Conservation (phyloP, 2,888 invertebrate genomes). For the Brenthis daphne region DNA sequence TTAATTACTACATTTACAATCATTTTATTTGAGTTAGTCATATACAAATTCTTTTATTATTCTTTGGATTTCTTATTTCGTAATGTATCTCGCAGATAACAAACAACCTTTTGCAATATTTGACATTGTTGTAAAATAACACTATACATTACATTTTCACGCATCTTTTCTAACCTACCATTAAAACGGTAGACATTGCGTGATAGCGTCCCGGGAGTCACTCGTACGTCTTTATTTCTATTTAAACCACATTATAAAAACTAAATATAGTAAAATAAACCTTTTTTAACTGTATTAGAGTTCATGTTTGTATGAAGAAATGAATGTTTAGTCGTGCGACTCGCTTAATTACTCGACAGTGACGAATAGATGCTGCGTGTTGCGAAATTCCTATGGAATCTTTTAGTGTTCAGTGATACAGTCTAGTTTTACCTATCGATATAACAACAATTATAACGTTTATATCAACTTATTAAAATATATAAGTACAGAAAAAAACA, state of each 20-base stretch:
- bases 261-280: slow-evolving; percentile 42
- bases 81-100: too few species aligned
- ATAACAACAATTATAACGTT: background rate
- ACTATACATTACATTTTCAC: slow-evolving; percentile 11
- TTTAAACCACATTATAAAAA: slow-evolving; percentile 30
- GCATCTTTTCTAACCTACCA: slow-evolving; percentile 29
- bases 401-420: slow-evolving; percentile 56
- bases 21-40: too few species aligned
- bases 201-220: slow-evolving; percentile 62
- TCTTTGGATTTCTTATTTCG: too few species aligned
- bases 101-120: too few species aligned
- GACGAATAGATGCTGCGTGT: slow-evolving; percentile 68
- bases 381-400: slow-evolving; percentile 74
- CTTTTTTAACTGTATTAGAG: slow-evolving; percentile 42
- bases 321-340: slow-evolving; percentile 46
- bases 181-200: slow-evolving; percentile 54
- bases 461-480: background rate
- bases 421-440: slow-evolving; percentile 41
- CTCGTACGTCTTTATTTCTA: slow-evolving; percentile 53
- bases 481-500: background rate
- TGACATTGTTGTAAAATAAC: background rate
- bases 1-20: too few species aligned
- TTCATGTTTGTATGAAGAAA: slow-evolving; percentile 38
- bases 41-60: too few species aligned
- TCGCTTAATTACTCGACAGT: slow-evolving; percentile 67